phyloP scores from a whole-genome alignment of 2,797 vertebrate species.

The Craterocephalus amniculus region DNA sequence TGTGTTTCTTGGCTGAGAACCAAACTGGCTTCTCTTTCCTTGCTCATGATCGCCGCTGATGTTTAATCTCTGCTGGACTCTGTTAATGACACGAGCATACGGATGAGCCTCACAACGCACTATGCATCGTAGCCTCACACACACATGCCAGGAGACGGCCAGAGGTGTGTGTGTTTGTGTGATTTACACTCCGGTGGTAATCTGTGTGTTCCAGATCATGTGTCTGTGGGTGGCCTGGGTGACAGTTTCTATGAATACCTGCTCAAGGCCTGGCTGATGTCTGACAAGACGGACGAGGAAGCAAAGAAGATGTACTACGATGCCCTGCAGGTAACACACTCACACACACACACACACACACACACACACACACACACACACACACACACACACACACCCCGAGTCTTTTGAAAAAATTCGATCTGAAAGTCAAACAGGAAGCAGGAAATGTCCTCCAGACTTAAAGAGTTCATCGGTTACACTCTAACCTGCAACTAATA shows the following conservation, averaged over 20 bases:
- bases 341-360: constrained; percentile 25
- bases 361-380: constrained; percentile 28
- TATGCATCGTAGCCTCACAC: constrained; percentile 8
- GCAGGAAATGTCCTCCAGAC: too few species aligned
- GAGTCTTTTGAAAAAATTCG: constrained; percentile 1
- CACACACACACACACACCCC: constrained; percentile 21
- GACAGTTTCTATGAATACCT: constrained; percentile 99
- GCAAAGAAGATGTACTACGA: constrained; percentile 97
- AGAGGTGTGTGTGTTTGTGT: constrained; percentile 4
- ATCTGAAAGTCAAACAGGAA: background rate
- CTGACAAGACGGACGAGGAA: constrained; percentile 94
- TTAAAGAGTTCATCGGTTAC: too few species aligned
- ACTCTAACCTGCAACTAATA: too few species aligned
- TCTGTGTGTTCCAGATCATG: constrained; percentile 89
- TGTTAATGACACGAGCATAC: constrained; percentile 74
- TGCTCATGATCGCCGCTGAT: constrained; percentile 68
- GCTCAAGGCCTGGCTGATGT: constrained; percentile 98
- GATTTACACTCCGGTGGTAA: constrained; percentile 22
- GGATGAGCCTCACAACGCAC: constrained; percentile 57
- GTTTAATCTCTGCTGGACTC: constrained; percentile 72
- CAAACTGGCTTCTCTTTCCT: constrained; percentile 19
- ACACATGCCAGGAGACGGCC: background rate
- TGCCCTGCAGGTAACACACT: constrained; percentile 89
- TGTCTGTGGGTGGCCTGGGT: constrained; percentile 96
- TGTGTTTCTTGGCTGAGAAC: constrained; percentile 22